A percentile compares a stretch with the other conserved stretches of the same genome.
phyloP scores from a whole-genome alignment of 2,888 invertebrate species.

The Eremobia ochroleuca region DNA sequence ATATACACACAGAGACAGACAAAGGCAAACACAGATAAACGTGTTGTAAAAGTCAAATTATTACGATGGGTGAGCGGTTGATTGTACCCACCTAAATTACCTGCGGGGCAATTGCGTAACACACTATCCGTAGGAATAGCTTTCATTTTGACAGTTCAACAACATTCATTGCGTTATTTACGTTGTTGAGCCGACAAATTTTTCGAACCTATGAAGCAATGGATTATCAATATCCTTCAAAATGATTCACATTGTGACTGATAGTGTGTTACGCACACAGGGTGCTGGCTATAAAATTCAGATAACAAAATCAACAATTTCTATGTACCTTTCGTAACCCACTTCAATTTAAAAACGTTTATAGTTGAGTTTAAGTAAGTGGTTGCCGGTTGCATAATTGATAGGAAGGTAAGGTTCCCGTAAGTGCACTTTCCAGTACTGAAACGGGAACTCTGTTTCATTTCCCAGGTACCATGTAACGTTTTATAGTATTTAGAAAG shows the following conservation, averaged over 20 bases:
- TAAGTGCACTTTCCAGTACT: constrained; percentile 48
- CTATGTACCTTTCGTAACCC: background rate
- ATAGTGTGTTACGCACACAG: background rate
- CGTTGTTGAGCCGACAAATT: too few relatives aligned
- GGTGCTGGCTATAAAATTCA: background rate
- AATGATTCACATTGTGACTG: background rate
- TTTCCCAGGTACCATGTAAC: constrained; percentile 36
- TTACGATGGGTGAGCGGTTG: too few relatives aligned
- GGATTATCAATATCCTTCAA: too few relatives aligned
- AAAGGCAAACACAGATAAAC: too few relatives aligned
- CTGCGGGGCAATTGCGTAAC: too few relatives aligned
- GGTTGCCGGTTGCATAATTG: constrained; percentile 46
- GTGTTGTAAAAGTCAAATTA: too few relatives aligned
- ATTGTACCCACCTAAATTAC: too few relatives aligned
- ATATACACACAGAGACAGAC: too few relatives aligned
- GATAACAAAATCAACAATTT: constrained; percentile 6
- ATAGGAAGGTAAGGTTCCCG: background rate
- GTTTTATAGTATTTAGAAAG: constrained; percentile 19
- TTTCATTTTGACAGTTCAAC: too few relatives aligned
- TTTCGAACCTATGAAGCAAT: too few relatives aligned
- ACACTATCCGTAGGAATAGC: too few relatives aligned
- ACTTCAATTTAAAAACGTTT: constrained; percentile 42
- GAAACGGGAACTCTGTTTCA: constrained; percentile 5
- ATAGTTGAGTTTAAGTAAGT: constrained; percentile 9
- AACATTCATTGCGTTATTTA: too few relatives aligned